These are phyloP conservation scores for Himalopsyche anomala DNA, from an alignment of 2,888 invertebrate genomes.

Conservation along the genomic window DNA sequence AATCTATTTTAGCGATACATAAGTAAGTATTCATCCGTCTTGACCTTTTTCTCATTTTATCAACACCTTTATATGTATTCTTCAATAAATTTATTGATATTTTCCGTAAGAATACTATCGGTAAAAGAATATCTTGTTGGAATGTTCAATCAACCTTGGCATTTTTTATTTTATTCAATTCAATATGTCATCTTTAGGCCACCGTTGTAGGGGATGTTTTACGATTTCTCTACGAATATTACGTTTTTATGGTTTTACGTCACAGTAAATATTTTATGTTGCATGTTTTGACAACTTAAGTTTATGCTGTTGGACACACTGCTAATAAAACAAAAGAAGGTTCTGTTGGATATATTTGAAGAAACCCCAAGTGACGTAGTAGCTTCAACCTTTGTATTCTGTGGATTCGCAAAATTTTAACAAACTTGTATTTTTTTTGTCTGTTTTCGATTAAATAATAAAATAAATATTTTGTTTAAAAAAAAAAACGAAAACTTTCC, in stretches of 20 bases:
- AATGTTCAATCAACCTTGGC: slow-evolving; percentile 1
- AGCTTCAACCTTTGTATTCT: not conserved
- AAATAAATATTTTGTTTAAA: too few relatives aligned
- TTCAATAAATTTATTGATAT: slow-evolving; percentile 7
- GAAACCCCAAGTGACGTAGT: slow-evolving; percentile 2
- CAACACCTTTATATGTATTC: slow-evolving; percentile 13
- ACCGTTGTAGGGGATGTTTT: slow-evolving; percentile 1
- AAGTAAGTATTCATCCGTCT: not conserved
- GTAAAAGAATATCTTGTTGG: not conserved
- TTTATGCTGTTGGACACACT: slow-evolving; percentile 31
- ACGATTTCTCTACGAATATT: slow-evolving; percentile 17
- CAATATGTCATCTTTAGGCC: slow-evolving; percentile 27
- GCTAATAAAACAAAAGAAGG: slow-evolving; percentile 40
- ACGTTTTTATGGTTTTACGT: slow-evolving; percentile 36
- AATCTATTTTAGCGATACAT: not conserved
- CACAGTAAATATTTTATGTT: slow-evolving; percentile 21
- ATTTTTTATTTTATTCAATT: slow-evolving; percentile 17
- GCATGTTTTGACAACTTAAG: slow-evolving; percentile 27
- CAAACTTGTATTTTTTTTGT: too few relatives aligned
- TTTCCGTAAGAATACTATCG: not conserved
- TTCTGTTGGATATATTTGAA: not conserved
- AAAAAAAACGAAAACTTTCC: too few relatives aligned
- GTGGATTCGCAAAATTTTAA: not conserved
- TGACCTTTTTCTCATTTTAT: slow-evolving; percentile 18
- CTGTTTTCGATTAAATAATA: too few relatives aligned